phyloP scores from a whole-genome alignment of 2,113 vertebrate genomes.

The Podilymbus podiceps region DNA sequence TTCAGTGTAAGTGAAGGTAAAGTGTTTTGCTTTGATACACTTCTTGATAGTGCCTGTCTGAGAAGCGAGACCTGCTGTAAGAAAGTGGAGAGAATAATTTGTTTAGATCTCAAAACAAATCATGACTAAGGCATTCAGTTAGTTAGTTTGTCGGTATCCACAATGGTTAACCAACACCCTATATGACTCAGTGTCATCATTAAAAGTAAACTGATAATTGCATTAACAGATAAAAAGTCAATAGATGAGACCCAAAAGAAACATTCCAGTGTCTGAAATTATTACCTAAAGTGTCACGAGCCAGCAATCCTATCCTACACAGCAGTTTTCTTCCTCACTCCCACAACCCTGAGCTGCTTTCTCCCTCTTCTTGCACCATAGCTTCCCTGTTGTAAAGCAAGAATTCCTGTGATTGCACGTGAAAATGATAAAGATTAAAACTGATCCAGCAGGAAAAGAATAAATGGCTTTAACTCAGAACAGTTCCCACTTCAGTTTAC shows the following conservation, averaged over 20 bases:
- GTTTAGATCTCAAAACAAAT: not conserved
- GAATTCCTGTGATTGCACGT: not conserved
- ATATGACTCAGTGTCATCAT: not conserved
- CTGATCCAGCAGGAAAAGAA: not conserved
- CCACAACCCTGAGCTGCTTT: not conserved
- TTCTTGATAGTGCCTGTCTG: not conserved
- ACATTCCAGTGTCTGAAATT: slow-evolving; percentile 9
- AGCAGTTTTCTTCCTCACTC: slow-evolving; percentile 1
- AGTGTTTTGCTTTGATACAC: not conserved
- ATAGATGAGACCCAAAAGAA: not conserved
- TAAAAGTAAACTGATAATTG: not conserved
- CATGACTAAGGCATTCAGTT: slow-evolving; percentile 26
- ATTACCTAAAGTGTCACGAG: not conserved
- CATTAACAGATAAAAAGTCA: not conserved
- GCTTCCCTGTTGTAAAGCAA: not conserved
- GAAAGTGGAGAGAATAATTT: not conserved
- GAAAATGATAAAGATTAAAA: slow-evolving; percentile 23
- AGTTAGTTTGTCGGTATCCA: slow-evolving; percentile 12
- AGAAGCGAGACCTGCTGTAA: not conserved
- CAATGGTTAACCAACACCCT: slow-evolving; percentile 38
- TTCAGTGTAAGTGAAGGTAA: not conserved
- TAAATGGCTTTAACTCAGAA: not conserved
- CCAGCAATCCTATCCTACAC: not conserved
- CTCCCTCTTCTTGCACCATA: not conserved
- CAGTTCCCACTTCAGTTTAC: not conserved